These are phyloP conservation scores for Cantharis rustica DNA, from an alignment of 2,888 invertebrate species.

Conservation along the genomic window DNA sequence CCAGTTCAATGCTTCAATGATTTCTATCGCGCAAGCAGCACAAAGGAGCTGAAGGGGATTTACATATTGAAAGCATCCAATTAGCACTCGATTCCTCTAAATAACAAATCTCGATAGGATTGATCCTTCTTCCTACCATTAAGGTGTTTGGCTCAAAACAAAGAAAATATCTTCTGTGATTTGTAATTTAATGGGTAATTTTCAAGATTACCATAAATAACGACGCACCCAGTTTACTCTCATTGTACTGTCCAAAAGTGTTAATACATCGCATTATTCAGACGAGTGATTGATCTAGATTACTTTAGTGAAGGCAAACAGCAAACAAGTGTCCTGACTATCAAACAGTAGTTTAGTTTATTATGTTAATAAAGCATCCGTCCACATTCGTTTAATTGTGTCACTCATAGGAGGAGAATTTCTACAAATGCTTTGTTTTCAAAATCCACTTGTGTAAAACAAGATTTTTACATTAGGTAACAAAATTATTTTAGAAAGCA, in stretches of 20 bases:
- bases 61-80: neutral
- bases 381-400: conserved; percentile 1
- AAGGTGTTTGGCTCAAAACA: neutral
- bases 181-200: neutral
- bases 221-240: conserved; percentile 14
- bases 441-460: neutral
- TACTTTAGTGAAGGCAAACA: conserved; percentile 21
- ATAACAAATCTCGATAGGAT: neutral
- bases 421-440: neutral
- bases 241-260: conserved; percentile 15
- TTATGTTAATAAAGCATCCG: conserved; percentile 20
- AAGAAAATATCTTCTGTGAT: neutral
- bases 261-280: conserved; percentile 20
- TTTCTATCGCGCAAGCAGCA: neutral
- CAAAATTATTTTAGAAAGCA: neutral
- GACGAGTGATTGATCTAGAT: conserved; percentile 23
- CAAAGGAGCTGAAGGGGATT: neutral
- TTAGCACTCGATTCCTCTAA: neutral
- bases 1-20: neutral
- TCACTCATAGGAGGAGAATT: neutral
- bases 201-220: conserved; percentile 9
- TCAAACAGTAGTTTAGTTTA: conserved; percentile 17
- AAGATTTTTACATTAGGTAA: neutral
- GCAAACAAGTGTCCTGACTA: conserved; percentile 18
- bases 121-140: neutral